Conservation (phyloP, 1,140 invertebrate genomes). For the Anastatus disparis region DNA sequence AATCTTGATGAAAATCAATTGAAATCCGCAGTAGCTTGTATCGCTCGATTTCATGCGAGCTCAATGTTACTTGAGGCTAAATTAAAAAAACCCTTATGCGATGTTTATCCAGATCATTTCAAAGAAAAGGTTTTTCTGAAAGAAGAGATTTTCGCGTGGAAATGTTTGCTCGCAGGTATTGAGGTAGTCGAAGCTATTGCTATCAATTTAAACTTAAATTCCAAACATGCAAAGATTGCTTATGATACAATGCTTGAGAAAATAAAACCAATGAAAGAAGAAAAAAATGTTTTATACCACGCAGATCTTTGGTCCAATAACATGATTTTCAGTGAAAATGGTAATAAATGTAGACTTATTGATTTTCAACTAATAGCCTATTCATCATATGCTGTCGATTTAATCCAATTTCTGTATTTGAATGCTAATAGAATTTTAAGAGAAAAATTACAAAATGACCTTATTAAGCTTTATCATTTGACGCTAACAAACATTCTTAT, state of each 20-base stretch:
- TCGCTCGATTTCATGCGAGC: slow-evolving; percentile 8
- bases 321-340: background rate
- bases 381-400: background rate
- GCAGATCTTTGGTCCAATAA: slow-evolving; percentile 18
- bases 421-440: background rate
- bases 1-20: background rate
- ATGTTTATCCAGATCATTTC: background rate
- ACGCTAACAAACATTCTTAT: background rate
- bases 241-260: background rate
- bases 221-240: background rate
- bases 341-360: background rate
- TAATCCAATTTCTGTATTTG: background rate
- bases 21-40: background rate
- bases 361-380: slow-evolving; percentile 23
- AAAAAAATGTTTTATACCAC: slow-evolving; percentile 13
- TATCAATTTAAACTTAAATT: background rate
- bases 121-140: background rate
- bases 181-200: slow-evolving; percentile 1
- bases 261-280: background rate
- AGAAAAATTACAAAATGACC: background rate
- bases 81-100: background rate
- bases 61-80: background rate
- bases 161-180: slow-evolving; percentile 6
- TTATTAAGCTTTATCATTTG: background rate
- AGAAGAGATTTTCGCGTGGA: background rate